These are phyloP conservation scores for Holothuria leucospilota DNA, from an alignment of 53 echinoderm and acorn worm genomes.

Conservation along the genomic window DNA sequence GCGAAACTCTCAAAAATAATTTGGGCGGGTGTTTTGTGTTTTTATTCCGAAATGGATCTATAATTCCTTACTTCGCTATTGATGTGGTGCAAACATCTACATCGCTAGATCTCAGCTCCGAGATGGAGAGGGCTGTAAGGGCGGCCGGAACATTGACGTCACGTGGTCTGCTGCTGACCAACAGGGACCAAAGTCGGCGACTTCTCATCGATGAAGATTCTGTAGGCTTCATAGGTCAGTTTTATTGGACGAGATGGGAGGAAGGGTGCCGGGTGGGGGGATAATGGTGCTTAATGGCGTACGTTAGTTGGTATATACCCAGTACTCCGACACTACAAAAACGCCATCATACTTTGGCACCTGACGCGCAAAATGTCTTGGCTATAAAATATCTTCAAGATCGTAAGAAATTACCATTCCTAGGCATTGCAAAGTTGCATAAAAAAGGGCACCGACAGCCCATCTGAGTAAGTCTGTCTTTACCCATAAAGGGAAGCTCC, in stretches of 20 bases:
- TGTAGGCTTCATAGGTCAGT: constrained; percentile 1
- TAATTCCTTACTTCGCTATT: constrained; percentile 17
- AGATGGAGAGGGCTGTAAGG: background rate
- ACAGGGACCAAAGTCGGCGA: background rate
- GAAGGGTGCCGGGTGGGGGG: too few species aligned
- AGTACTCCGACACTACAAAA: too few species aligned
- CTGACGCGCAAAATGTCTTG: too few species aligned
- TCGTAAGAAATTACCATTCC: too few species aligned
- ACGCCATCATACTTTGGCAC: too few species aligned
- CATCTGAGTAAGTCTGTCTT: too few species aligned
- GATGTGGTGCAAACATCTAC: background rate
- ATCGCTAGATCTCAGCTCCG: constrained; percentile 10
- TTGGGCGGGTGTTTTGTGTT: constrained; percentile 11
- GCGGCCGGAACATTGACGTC: background rate
- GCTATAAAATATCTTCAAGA: too few species aligned
- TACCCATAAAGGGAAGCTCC: too few species aligned
- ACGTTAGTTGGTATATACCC: background rate
- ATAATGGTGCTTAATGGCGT: background rate
- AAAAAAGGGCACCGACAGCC: too few species aligned
- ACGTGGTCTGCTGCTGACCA: background rate
- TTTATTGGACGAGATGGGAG: background rate
- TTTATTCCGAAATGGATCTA: constrained; percentile 31
- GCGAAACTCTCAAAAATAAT: background rate
- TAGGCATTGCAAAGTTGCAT: too few species aligned
- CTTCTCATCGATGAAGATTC: constrained; percentile 4